Conservation (phyloP, 2,113 vertebrate species). For the Thalassoma bifasciatum region DNA sequence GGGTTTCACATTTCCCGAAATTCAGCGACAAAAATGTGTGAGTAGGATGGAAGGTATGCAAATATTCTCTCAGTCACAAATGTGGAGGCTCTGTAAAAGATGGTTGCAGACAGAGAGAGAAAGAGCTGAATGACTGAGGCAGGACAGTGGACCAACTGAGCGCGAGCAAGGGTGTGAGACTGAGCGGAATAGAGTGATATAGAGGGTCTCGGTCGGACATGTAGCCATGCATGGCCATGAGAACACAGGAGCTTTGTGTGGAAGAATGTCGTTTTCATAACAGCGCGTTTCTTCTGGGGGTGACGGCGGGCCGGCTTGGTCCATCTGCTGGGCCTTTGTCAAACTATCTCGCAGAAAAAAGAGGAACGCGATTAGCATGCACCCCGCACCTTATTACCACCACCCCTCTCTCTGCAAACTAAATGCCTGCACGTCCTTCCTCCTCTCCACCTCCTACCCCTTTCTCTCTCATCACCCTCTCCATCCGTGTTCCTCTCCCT, state of each 20-base stretch:
- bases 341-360: conserved; percentile 71
- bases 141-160: conserved; percentile 66
- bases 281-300: conserved; percentile 77
- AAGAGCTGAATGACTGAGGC: conserved; percentile 51
- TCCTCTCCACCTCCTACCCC: conserved; percentile 30
- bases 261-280: conserved; percentile 85
- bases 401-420: conserved; percentile 47
- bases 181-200: conserved; percentile 53
- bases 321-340: conserved; percentile 83
- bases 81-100: conserved; percentile 52
- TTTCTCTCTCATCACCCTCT: conserved; percentile 54
- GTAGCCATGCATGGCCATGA: conserved; percentile 66
- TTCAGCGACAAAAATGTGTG: conserved; percentile 63
- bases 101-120: conserved; percentile 28
- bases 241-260: conserved; percentile 84
- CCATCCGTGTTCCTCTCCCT: conserved; percentile 64
- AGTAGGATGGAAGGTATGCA: conserved; percentile 74
- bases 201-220: conserved; percentile 66
- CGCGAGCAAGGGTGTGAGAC: conserved; percentile 56
- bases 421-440: conserved; percentile 62
- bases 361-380: conserved; percentile 79
- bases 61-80: conserved; percentile 71
- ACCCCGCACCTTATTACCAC: conserved; percentile 70
- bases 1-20: conserved; percentile 66
- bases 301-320: conserved; percentile 67